Evolutionary conservation across 1,140 invertebrate species (phyloP), one percentile per base, ranked within the genome.

Genomic region (Nautilus pompilius): DNA sequence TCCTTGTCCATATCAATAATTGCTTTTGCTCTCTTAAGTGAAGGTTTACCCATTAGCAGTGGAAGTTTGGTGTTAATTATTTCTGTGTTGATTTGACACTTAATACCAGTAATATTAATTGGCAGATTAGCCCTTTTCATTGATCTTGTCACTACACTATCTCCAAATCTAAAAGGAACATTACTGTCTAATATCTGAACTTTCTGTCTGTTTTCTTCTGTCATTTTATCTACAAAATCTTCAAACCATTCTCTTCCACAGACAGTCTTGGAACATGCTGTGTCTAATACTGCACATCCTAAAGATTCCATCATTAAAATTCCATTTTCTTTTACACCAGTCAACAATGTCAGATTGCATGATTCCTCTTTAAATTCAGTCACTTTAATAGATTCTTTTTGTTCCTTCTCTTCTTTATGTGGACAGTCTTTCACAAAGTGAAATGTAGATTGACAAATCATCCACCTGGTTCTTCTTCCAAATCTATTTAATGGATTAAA

Each of bases 121-220:
- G 68, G 68, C 30, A 67, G 41, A n/a, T 20, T 64, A 8, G 56
- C 68, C 30, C n/a, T 26, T 28, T 60, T 60, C 10, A 62, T 33
- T 6, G 68, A 70, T n/a, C 60, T 13, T 24, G 65, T 36, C 29
- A 61, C 45, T 60, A 33, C 57, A 24, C 62, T 55, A 60, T 63
- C 66, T 49, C 66, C 66, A 68, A 70, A 68, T 36, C 56, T 64
- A 54, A 68, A 70, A 17, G 33, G 22, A 13, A 32, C 26, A n/a
- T 55, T 51, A 58, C 60, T 60, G 15, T 5, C 15, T 6, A 13
- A 10, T 53, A 3, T 53, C 17, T 33, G 15, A 24, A 60, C 33
- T 17, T 59, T 10, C 15, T n/a, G n/a, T n/a, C n/a, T n/a, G n/a
- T n/a, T n/a, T n/a, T n/a, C n/a, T n/a, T 56, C 34, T 32, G 10